Conservation (phyloP, 2,888 invertebrate species). For the Hipparchia sbordonii region DNA sequence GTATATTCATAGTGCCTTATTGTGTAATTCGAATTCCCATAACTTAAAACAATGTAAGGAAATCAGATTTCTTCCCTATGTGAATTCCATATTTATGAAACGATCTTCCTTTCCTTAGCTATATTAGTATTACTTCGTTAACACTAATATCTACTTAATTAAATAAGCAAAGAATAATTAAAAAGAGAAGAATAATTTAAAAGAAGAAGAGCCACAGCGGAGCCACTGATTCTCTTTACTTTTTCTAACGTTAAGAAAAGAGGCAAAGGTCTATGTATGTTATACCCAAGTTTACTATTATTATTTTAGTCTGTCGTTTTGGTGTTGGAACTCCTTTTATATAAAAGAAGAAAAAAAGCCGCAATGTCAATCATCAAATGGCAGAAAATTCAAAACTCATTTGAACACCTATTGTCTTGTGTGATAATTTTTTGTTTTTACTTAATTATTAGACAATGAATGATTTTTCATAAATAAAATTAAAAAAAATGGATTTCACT, state of each 20-base stretch:
- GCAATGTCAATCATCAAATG: not conserved
- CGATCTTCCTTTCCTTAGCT: not conserved
- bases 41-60: constrained; percentile 13
- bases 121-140: not conserved
- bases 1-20: too few species aligned
- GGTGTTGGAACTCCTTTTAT: not conserved
- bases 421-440: not conserved
- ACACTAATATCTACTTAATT: too few species aligned
- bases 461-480: not conserved
- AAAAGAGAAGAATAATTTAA: too few species aligned
- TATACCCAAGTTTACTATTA: too few species aligned
- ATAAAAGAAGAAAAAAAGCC: not conserved
- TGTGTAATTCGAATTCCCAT: not conserved
- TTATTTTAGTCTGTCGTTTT: too few species aligned
- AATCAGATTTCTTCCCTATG: constrained; percentile 3
- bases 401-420: not conserved
- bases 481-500: constrained; percentile 7
- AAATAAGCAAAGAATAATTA: too few species aligned
- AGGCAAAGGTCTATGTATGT: too few species aligned
- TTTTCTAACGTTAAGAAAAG: too few species aligned
- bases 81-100: constrained; percentile 1
- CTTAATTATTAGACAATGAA: not conserved
- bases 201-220: too few species aligned
- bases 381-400: not conserved
- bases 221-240: too few species aligned